Evolutionary conservation across 2,113 vertebrate species (phyloP).

Genomic region (Alaudala cheleensis): DNA sequence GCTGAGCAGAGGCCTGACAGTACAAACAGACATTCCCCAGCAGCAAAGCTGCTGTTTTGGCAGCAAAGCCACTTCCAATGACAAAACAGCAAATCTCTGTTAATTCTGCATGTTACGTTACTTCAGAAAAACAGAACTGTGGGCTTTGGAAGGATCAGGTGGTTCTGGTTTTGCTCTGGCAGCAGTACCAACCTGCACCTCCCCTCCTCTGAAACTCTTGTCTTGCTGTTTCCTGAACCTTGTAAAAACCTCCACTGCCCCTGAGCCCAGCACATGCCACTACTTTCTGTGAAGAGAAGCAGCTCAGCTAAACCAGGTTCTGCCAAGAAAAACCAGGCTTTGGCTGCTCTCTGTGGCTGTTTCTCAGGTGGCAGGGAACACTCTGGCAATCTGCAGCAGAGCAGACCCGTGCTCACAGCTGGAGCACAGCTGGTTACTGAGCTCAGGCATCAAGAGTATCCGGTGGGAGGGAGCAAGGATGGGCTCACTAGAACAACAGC

Average conservation of each 20-base stretch:
- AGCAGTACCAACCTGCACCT: not conserved
- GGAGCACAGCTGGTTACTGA: constrained; percentile 6
- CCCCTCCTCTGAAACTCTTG: not conserved
- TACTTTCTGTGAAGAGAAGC: not conserved
- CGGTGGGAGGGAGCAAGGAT: accelerated
- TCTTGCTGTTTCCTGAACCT: not conserved
- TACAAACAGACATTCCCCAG: not conserved
- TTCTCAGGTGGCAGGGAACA: not conserved
- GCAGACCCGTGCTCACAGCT: not conserved
- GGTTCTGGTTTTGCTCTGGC: not conserved
- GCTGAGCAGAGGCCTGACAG: not conserved
- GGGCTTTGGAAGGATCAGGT: not conserved
- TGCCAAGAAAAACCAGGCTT: not conserved
- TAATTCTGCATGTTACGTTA: not conserved
- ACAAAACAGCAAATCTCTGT: not conserved
- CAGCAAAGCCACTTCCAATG: not conserved
- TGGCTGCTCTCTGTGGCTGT: not conserved
- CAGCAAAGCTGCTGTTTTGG: not conserved
- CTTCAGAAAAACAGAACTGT: not conserved
- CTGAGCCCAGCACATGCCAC: accelerated
- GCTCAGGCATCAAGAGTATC: not conserved
- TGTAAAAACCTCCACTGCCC: not conserved
- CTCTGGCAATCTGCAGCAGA: not conserved
- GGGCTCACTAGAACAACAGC: not conserved
- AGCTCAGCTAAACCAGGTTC: not conserved